Base-by-base conservation (phyloP, 1,140 invertebrate genomes). In the Popillia japonica region DNA sequence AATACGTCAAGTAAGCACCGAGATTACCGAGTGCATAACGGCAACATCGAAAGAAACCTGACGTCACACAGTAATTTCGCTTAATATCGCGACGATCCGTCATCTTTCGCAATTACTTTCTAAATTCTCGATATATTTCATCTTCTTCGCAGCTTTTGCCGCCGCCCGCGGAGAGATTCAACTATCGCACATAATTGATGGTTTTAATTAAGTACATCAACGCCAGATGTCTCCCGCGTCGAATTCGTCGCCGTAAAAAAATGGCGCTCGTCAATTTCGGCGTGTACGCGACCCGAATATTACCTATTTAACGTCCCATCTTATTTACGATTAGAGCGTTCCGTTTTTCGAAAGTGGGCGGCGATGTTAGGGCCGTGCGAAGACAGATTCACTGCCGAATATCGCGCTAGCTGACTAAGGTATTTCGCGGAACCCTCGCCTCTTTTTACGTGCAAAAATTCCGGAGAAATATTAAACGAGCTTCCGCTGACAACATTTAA, bases 151-250 rank as follows among this genome's bases (percentile, higher is more conserved):
- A n/a, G 44, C 44, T 48, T 48, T 48, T n/a, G n/a, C n/a, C 44
- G 11, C 44, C 44, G 44, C 44, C 44, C 44, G 17, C 17, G 17
- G 44, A 48, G 44, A 8, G 44, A 48, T 48, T 48, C 44, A 48
- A 48, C 44, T 48, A 48, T 48, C 44, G 44, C 11, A 48, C 44
- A 48, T 48, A 48, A 48, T 48, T 48, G 44, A 48, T 48, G 44
- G 0, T n/a, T 48, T 48, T 48, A 48, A 48, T 48, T 48, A 48
- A 48, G 44, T 48, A 48, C 44, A 48, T 48, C 44, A 48, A 48
- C 44, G 44, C 2, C 44, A 48, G 44, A 48, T 48, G 44, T 48
- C 44, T 48, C 44, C 44, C 44, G 44, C 8, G 44, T 48, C 44
- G 44, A 48, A 48, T 48, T n/a, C 3, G 44, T 42, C 41, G 41